Conservation (phyloP, 2,797 vertebrate species). For the Gadopsis bispinosus region DNA sequence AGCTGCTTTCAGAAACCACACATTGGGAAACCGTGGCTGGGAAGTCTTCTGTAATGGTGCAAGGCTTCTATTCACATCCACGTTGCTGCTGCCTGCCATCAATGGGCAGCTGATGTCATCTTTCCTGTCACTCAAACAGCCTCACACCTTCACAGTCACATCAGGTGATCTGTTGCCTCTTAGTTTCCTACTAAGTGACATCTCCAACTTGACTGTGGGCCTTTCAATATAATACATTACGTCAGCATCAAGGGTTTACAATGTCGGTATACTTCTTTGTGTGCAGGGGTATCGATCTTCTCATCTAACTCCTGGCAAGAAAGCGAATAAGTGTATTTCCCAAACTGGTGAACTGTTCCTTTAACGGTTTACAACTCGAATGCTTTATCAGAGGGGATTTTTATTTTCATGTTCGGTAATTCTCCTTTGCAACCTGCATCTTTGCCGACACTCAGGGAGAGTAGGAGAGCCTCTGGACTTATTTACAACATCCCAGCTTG, state of each 20-base stretch:
- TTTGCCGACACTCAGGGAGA: background rate
- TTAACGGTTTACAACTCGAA: too few relatives aligned
- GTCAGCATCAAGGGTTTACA: background rate
- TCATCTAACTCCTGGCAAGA: background rate
- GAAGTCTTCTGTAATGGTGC: conserved; percentile 14
- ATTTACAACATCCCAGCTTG: background rate
- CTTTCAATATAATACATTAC: background rate
- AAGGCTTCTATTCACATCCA: conserved; percentile 33
- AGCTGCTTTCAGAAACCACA: conserved; percentile 4
- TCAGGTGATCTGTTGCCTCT: conserved; percentile 34
- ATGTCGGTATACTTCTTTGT: background rate
- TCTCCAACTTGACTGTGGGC: background rate
- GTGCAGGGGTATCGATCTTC: background rate
- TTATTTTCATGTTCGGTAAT: too few relatives aligned
- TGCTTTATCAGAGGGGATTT: too few relatives aligned
- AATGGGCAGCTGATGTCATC: conserved; percentile 65
- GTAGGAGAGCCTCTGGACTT: background rate
- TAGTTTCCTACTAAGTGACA: background rate
- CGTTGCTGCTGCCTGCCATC: conserved; percentile 22
- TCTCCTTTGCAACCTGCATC: background rate
- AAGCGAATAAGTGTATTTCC: too few relatives aligned
- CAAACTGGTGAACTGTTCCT: too few relatives aligned
- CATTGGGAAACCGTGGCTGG: conserved; percentile 8
- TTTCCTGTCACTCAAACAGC: conserved; percentile 59
- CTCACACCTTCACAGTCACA: conserved; percentile 27